These are phyloP conservation scores for Platichthys flesus DNA, from an alignment of 2,113 vertebrate genomes.

Conservation along the genomic window DNA sequence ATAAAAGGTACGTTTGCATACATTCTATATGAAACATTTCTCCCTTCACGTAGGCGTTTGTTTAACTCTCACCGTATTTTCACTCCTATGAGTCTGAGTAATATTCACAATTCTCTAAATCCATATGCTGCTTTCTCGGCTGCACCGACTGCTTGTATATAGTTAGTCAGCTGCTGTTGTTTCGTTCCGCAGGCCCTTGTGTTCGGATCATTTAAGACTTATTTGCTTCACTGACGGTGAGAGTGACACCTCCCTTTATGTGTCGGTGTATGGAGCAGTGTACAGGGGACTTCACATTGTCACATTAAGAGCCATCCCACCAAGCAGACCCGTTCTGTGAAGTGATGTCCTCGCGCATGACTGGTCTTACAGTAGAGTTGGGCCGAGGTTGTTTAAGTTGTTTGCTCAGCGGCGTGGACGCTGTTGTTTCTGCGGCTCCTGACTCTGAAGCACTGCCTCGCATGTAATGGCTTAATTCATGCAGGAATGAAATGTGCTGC, in stretches of 20 bases:
- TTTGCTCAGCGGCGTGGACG: constrained; percentile 36
- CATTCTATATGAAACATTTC: constrained; percentile 17
- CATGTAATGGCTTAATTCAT: constrained; percentile 42
- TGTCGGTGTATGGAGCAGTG: constrained; percentile 36
- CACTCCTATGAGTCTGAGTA: constrained; percentile 26
- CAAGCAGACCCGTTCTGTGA: constrained; percentile 36
- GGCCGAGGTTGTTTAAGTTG: constrained; percentile 26
- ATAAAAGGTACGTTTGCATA: constrained; percentile 39
- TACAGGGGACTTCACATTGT: constrained; percentile 33
- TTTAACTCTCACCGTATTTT: constrained; percentile 44
- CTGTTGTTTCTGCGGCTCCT: constrained; percentile 43
- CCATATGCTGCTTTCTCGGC: constrained; percentile 27
- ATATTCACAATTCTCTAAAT: constrained; percentile 15
- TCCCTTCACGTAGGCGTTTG: constrained; percentile 17
- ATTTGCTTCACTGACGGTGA: constrained; percentile 36
- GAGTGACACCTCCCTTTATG: constrained; percentile 53
- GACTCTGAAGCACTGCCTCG: constrained; percentile 29
- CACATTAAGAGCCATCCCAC: constrained; percentile 51
- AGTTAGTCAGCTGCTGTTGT: constrained; percentile 47
- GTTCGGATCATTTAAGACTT: constrained; percentile 55
- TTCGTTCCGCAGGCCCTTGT: constrained; percentile 41
- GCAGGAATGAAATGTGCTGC: constrained; percentile 35
- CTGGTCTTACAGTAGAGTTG: constrained; percentile 16
- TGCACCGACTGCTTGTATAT: constrained; percentile 15
- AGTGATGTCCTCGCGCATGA: constrained; percentile 36